phyloP scores from a whole-genome alignment of 2,888 invertebrate species.

The Drosophila mercatorum region DNA sequence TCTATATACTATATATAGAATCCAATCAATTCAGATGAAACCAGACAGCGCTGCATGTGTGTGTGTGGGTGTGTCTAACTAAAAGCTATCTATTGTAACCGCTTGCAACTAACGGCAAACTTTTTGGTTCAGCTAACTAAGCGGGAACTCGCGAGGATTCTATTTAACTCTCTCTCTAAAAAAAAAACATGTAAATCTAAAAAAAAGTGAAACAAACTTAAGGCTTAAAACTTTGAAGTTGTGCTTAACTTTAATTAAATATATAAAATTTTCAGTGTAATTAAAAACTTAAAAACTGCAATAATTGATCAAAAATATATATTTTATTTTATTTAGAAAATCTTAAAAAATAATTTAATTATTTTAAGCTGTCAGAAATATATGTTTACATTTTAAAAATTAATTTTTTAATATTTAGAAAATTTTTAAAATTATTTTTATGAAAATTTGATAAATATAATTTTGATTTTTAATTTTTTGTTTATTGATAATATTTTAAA shows the following conservation, averaged over 20 bases:
- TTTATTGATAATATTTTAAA: too few relatives aligned
- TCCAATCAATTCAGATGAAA: slow-evolving; percentile 25
- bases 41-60: slow-evolving; percentile 1
- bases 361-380: too few relatives aligned
- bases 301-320: too few relatives aligned
- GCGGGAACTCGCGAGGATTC: neutral
- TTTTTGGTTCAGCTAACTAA: slow-evolving; percentile 6
- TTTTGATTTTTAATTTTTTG: too few relatives aligned
- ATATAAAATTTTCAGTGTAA: too few relatives aligned
- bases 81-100: slow-evolving; percentile 4
- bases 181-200: neutral
- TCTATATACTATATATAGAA: slow-evolving; percentile 9
- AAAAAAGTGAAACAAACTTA: neutral
- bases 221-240: neutral
- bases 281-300: too few relatives aligned
- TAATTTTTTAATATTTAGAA: too few relatives aligned
- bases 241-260: neutral
- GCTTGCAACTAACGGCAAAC: slow-evolving; percentile 19
- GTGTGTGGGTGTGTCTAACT: slow-evolving; percentile 18
- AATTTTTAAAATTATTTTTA: too few relatives aligned
- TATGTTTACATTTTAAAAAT: too few relatives aligned
- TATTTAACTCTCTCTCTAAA: slow-evolving; percentile 9
- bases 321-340: too few relatives aligned
- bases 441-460: too few relatives aligned
- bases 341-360: too few relatives aligned